These are phyloP conservation scores for Herpetotheres cachinnans DNA, from an alignment of 2,113 vertebrate species.

Conservation along the genomic window DNA sequence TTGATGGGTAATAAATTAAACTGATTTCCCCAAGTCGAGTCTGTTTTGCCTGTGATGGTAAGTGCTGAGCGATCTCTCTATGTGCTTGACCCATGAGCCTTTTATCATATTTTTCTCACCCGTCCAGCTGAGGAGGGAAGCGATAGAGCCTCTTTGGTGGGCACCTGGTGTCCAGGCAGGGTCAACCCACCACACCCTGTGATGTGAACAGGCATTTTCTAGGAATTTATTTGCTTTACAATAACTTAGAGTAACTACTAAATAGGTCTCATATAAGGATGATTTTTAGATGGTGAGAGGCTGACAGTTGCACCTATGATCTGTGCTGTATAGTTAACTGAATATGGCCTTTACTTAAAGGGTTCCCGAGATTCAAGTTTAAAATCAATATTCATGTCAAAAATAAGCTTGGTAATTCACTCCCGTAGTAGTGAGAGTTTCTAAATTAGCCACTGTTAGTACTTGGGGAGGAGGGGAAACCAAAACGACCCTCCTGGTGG, in stretches of 20 bases:
- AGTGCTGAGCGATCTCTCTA: no score
- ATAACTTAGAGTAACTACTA: background rate
- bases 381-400: background rate
- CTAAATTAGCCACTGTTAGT: background rate
- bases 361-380: background rate
- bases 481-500: background rate
- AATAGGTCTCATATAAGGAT: background rate
- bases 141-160: background rate
- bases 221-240: background rate
- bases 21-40: background rate
- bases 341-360: background rate
- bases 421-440: rapidly evolving
- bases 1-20: background rate
- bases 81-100: no score
- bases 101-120: background rate
- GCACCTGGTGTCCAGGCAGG: background rate
- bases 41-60: no score
- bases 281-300: background rate
- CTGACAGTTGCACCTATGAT: background rate
- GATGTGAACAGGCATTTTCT: background rate
- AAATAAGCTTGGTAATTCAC: background rate
- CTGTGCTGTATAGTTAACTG: background rate
- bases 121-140: no score
- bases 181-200: background rate
- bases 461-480: background rate